Percentiles rank a stretch among this genome's conserved stretches.
phyloP scores from a whole-genome alignment of 2,888 invertebrate species.

The Abscondita cerata region DNA sequence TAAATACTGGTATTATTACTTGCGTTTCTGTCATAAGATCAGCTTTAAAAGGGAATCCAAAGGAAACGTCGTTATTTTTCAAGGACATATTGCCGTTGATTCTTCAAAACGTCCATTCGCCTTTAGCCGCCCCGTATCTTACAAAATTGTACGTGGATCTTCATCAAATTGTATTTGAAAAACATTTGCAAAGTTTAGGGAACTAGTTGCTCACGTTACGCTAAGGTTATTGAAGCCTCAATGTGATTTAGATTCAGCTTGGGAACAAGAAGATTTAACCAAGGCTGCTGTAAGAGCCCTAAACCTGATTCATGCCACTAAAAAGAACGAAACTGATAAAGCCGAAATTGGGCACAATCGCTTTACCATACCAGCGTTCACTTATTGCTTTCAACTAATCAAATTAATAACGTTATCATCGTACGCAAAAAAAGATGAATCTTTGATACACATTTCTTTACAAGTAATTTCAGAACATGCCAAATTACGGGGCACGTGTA shows the following conservation, averaged over 20 bases:
- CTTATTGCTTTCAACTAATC: slow-evolving; percentile 82
- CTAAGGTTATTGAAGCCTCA: slow-evolving; percentile 79
- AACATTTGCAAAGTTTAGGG: slow-evolving; percentile 61
- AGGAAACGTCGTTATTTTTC: slow-evolving; percentile 62
- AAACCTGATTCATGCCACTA: slow-evolving; percentile 62
- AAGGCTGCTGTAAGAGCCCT: slow-evolving; percentile 70
- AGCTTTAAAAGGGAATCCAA: slow-evolving; percentile 63
- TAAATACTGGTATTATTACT: slow-evolving; percentile 56
- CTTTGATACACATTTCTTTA: slow-evolving; percentile 66
- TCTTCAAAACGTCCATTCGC: slow-evolving; percentile 73
- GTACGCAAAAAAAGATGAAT: slow-evolving; percentile 61
- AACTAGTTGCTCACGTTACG: slow-evolving; percentile 74
- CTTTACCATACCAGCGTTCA: slow-evolving; percentile 79
- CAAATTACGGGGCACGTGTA: slow-evolving; percentile 60
- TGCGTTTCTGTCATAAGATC: slow-evolving; percentile 61
- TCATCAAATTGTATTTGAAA: slow-evolving; percentile 63
- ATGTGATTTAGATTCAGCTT: slow-evolving; percentile 78
- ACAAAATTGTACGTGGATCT: slow-evolving; percentile 68
- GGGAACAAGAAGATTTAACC: slow-evolving; percentile 75
- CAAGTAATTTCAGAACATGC: slow-evolving; percentile 78
- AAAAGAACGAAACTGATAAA: slow-evolving; percentile 46
- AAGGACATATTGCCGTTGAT: slow-evolving; percentile 65
- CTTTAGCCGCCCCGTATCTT: slow-evolving; percentile 76
- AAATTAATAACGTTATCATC: slow-evolving; percentile 65
- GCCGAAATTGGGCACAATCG: slow-evolving; percentile 47